These are phyloP conservation scores for Porites lutea DNA, from an alignment of 64 coral and sea anemone genomes.

Conservation along the genomic window DNA sequence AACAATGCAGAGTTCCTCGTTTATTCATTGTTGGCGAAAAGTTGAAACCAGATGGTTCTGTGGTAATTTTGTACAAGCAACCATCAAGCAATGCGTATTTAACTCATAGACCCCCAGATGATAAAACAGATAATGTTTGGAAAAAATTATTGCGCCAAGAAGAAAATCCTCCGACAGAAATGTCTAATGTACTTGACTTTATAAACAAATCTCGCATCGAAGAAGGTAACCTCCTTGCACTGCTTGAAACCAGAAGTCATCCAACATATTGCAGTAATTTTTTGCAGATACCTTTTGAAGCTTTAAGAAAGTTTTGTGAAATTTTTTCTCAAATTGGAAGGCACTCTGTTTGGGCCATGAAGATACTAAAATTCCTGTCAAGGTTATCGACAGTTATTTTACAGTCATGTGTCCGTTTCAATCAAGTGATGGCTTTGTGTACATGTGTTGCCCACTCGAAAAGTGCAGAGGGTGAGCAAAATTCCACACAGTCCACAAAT, in stretches of 20 bases:
- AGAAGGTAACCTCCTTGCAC: not conserved
- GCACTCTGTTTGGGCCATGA: not conserved
- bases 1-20: not conserved
- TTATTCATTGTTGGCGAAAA: not conserved
- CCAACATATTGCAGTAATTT: not conserved
- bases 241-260: not conserved
- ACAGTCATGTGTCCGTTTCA: not conserved
- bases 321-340: not conserved
- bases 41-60: not conserved
- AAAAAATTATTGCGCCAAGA: not conserved
- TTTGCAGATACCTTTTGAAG: not conserved
- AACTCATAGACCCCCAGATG: not conserved
- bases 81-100: not conserved
- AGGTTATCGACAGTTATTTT: not conserved
- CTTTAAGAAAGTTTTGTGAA: not conserved
- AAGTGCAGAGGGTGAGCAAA: not conserved
- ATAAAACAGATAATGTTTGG: not conserved
- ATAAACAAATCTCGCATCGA: not conserved
- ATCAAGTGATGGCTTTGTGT: conserved; percentile 13
- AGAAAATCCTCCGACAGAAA: not conserved
- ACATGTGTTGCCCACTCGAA: not conserved
- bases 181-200: conserved; percentile 2
- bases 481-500: not conserved
- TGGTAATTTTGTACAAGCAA: conserved; percentile 38
- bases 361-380: conserved; percentile 9